These are phyloP conservation scores for Barbus barbus DNA, from an alignment of 2,113 vertebrate species.

Conservation along the genomic window DNA sequence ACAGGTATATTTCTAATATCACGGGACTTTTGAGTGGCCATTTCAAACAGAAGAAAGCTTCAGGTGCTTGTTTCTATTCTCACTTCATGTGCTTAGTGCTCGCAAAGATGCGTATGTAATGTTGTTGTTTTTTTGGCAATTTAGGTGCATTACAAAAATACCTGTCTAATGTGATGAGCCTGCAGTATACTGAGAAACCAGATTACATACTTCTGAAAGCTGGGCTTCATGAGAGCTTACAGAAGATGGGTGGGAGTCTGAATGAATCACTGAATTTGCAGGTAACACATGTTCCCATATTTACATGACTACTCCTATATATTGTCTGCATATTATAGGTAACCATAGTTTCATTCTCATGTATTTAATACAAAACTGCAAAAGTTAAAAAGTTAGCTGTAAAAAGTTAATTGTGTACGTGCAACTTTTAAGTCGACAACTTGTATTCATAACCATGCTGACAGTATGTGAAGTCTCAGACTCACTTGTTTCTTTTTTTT, in stretches of 20 bases:
- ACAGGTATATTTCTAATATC: slow-evolving; percentile 77
- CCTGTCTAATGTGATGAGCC: slow-evolving; percentile 76
- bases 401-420: neutral
- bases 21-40: slow-evolving; percentile 70
- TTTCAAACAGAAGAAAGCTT: slow-evolving; percentile 69
- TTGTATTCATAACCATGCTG: neutral
- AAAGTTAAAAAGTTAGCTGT: neutral
- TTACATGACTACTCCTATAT: neutral
- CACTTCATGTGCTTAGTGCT: neutral
- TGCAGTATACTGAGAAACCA: slow-evolving; percentile 82
- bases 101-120: neutral
- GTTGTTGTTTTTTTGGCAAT: slow-evolving; percentile 14
- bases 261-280: slow-evolving; percentile 63
- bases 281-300: slow-evolving; percentile 42
- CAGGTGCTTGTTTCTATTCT: slow-evolving; percentile 56
- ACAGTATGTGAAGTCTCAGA: neutral
- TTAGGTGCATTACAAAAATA: slow-evolving; percentile 77
- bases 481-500: neutral
- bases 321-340: neutral
- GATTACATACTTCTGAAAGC: slow-evolving; percentile 75
- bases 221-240: slow-evolving; percentile 67
- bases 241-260: slow-evolving; percentile 65
- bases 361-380: neutral
- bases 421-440: neutral
- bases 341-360: too few species aligned